Evolutionary conservation across 2,888 invertebrate species (phyloP).

Genomic region (Leucozona laternaria): DNA sequence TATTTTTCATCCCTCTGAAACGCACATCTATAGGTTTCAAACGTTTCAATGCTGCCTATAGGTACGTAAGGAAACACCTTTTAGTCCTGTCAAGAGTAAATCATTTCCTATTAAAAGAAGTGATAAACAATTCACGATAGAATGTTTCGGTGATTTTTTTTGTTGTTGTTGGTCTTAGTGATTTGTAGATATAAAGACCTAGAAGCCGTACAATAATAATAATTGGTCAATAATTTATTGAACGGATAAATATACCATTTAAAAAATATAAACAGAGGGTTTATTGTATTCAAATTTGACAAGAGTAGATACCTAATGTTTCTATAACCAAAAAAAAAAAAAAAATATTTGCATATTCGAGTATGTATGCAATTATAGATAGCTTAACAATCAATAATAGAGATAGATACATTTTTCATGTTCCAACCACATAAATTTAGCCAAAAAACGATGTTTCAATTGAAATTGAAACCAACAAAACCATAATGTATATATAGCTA

Average conservation of each 20-base stretch:
- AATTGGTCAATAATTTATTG: background rate
- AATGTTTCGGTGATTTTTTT: slow-evolving; percentile 19
- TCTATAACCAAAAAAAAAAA: no score
- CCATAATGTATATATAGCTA: background rate
- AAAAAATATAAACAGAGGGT: background rate
- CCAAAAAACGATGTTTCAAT: slow-evolving; percentile 56
- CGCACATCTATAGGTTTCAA: slow-evolving; percentile 9
- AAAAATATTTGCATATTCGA: no score
- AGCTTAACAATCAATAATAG: background rate
- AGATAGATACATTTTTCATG: background rate
- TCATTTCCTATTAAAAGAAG: slow-evolving; percentile 57
- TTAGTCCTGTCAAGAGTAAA: slow-evolving; percentile 59
- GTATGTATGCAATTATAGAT: background rate
- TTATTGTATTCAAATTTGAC: slow-evolving; percentile 17
- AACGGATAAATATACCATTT: background rate
- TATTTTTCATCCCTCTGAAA: slow-evolving; percentile 41
- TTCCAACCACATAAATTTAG: slow-evolving; percentile 44
- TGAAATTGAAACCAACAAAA: slow-evolving; percentile 39
- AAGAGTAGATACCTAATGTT: slow-evolving; percentile 2
- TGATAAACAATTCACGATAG: slow-evolving; percentile 50
- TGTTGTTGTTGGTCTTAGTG: background rate
- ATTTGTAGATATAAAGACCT: background rate
- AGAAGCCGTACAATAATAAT: background rate
- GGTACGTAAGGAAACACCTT: slow-evolving; percentile 31
- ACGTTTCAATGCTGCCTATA: slow-evolving; percentile 14